Conservation (phyloP, 2,888 invertebrate genomes). For the Willowsia nigromaculata region DNA sequence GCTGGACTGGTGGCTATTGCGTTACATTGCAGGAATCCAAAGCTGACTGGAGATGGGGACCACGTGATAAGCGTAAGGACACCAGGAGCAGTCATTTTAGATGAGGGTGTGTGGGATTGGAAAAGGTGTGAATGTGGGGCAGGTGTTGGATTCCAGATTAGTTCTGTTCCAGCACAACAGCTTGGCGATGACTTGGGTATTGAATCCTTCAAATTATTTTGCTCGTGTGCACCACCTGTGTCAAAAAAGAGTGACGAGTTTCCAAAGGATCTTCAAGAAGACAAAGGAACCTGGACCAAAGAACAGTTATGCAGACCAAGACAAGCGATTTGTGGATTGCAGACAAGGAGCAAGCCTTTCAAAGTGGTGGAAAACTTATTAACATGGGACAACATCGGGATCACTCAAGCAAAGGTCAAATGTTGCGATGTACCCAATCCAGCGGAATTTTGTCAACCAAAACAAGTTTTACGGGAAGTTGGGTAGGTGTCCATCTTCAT, state of each 20-base stretch:
- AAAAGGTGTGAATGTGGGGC: slow-evolving; percentile 40
- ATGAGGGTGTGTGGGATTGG: slow-evolving; percentile 41
- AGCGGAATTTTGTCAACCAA: background rate
- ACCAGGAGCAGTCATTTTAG: background rate
- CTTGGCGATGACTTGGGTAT: slow-evolving; percentile 34
- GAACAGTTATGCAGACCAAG: slow-evolving; percentile 16
- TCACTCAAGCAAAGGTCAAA: background rate
- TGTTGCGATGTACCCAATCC: slow-evolving; percentile 42
- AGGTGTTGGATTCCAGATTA: slow-evolving; percentile 25
- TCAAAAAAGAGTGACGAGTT: slow-evolving; percentile 27
- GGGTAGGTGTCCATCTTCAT: background rate
- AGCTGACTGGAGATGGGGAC: slow-evolving; percentile 13
- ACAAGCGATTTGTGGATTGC: slow-evolving; percentile 30
- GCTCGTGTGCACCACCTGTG: slow-evolving; percentile 1
- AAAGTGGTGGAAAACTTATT: background rate
- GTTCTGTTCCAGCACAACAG: background rate
- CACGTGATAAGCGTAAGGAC: slow-evolving; percentile 9
- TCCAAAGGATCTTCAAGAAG: background rate
- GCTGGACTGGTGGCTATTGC: slow-evolving; percentile 20
- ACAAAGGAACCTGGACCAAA: slow-evolving; percentile 27
- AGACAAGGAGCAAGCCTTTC: slow-evolving; percentile 17
- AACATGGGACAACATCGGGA: slow-evolving; percentile 35
- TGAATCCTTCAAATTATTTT: background rate
- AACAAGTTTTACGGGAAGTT: background rate
- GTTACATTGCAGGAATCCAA: slow-evolving; percentile 23